Evolutionary conservation across 2,888 invertebrate genomes (phyloP).

Genomic region (Microctonus aethiopoides): DNA sequence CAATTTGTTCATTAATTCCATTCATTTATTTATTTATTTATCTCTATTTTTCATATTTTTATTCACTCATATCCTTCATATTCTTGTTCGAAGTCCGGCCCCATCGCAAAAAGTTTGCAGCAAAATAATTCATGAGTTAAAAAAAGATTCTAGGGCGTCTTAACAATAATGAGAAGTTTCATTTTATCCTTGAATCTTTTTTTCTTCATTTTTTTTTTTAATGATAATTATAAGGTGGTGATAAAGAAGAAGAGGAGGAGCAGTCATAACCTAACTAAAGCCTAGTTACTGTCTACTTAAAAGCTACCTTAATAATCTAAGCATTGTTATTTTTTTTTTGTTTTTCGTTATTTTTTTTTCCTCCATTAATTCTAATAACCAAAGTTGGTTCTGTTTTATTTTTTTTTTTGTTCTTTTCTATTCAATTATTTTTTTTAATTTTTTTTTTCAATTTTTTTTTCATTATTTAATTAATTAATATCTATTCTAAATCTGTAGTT

Average conservation of each 20-base stretch:
- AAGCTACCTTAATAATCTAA: constrained; percentile 48
- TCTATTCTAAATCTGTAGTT: constrained; percentile 25
- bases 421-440: constrained; percentile 31
- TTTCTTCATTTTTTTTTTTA: not conserved
- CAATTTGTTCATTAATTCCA: not conserved
- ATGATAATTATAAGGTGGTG: not conserved
- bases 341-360: constrained; percentile 29
- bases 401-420: constrained; percentile 19
- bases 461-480: constrained; percentile 26
- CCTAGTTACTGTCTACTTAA: constrained; percentile 54
- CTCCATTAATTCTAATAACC: constrained; percentile 23
- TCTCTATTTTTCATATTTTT: not conserved
- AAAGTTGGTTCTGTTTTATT: constrained; percentile 38
- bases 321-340: constrained; percentile 45
- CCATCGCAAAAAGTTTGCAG: not conserved
- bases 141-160: constrained; percentile 11
- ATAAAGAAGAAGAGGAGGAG: constrained; percentile 43
- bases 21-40: not conserved
- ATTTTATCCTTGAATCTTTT: too few relatives aligned
- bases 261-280: constrained; percentile 59
- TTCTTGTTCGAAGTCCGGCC: not conserved
- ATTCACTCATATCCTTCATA: not conserved
- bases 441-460: constrained; percentile 24
- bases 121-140: constrained; percentile 32
- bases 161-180: not conserved